Conservation (phyloP, 2,113 vertebrate species). For the Ptyas mucosa region DNA sequence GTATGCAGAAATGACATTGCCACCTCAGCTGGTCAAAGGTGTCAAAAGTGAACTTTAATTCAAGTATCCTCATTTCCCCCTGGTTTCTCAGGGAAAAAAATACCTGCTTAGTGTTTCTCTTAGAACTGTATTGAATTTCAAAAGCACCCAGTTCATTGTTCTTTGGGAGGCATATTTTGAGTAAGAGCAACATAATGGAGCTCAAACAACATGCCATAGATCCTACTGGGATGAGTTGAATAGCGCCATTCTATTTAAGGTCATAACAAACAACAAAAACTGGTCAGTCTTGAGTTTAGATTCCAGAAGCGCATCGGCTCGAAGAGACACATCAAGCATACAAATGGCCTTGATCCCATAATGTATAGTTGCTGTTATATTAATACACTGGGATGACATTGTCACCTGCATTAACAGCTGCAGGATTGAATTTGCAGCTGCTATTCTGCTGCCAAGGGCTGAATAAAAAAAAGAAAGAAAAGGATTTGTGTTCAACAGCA, state of each 20-base stretch:
- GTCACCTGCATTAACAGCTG: neutral
- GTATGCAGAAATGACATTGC: conserved; percentile 2
- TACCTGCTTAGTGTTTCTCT: neutral
- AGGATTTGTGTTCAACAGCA: accelerated
- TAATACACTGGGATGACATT: conserved; percentile 22
- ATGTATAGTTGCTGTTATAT: conserved; percentile 16
- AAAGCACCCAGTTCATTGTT: neutral
- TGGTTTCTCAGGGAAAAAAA: neutral
- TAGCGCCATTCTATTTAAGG: neutral
- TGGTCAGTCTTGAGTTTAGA: conserved; percentile 44
- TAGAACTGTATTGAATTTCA: conserved; percentile 30
- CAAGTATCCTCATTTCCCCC: neutral
- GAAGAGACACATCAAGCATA: conserved; percentile 57
- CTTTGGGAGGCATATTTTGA: conserved; percentile 7
- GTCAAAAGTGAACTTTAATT: conserved; percentile 4
- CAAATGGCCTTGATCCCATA: neutral
- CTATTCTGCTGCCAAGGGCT: accelerated
- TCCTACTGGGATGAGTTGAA: conserved; percentile 1
- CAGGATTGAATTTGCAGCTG: conserved; percentile 12
- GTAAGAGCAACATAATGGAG: conserved; percentile 31
- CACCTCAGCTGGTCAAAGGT: neutral
- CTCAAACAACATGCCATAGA: conserved; percentile 21
- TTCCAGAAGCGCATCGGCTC: conserved; percentile 25
- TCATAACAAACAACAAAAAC: conserved; percentile 27
- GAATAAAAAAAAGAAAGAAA: conserved; percentile 5